Conservation (phyloP, 35 echinoderm and acorn worm genomes). For the Apostichopus japonicus region DNA sequence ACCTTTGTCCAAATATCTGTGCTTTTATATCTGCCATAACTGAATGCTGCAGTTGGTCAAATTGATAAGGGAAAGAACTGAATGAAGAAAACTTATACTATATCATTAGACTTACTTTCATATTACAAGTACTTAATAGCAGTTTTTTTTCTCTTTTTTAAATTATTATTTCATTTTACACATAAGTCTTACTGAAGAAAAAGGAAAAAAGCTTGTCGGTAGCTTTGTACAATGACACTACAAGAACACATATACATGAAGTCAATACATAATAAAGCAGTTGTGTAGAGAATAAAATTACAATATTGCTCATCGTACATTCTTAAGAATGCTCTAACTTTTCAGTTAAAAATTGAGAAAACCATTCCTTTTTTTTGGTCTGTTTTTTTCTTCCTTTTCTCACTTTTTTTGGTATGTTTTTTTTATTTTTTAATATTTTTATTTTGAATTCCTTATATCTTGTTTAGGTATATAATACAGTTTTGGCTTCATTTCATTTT, state of each 20-base stretch:
- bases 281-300: constrained; percentile 62
- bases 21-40: constrained; percentile 1
- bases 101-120: constrained; percentile 15
- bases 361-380: not conserved
- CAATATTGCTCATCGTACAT: constrained; percentile 63
- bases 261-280: constrained; percentile 61
- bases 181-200: not conserved
- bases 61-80: constrained; percentile 9
- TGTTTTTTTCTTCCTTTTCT: constrained; percentile 6
- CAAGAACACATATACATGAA: constrained; percentile 50
- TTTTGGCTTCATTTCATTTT: constrained; percentile 54
- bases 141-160: not conserved
- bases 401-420: not conserved
- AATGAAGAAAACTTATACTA: constrained; percentile 10
- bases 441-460: not conserved
- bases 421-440: constrained; percentile 7
- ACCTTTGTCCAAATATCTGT: constrained; percentile 18
- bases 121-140: not conserved
- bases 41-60: constrained; percentile 17
- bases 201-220: not conserved
- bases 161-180: not conserved
- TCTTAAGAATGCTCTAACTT: constrained; percentile 42
- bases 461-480: constrained; percentile 42
- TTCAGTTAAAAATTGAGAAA: constrained; percentile 44
- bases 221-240: constrained; percentile 42